Conservation (phyloP, 1,140 invertebrate genomes). For the Bombus balteatus region DNA sequence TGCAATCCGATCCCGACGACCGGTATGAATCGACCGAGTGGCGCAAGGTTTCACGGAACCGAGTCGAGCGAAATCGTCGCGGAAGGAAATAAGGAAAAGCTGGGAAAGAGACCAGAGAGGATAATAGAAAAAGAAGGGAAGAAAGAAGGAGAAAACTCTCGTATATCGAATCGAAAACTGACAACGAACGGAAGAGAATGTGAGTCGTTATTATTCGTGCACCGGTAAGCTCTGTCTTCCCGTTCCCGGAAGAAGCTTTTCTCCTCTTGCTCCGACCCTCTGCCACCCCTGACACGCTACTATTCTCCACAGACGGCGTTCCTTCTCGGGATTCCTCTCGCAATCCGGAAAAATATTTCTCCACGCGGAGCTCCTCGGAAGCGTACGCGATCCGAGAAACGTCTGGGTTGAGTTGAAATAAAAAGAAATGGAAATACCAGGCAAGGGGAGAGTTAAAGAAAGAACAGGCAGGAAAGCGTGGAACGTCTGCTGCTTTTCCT, state of each 20-base stretch:
- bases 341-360: slow-evolving; percentile 59
- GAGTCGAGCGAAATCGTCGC: neutral
- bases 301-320: neutral
- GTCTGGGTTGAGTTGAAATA: neutral
- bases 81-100: slow-evolving; percentile 23
- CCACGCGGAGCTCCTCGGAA: slow-evolving; percentile 52
- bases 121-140: neutral
- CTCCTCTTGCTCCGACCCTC: neutral
- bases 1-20: slow-evolving; percentile 52
- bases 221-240: slow-evolving; percentile 54
- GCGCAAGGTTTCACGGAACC: slow-evolving; percentile 4
- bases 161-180: slow-evolving; percentile 62
- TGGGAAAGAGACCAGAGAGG: neutral
- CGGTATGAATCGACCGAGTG: slow-evolving; percentile 40
- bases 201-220: slow-evolving; percentile 72
- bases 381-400: neutral
- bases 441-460: neutral
- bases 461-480: neutral
- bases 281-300: neutral
- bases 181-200: slow-evolving; percentile 60
- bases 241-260: slow-evolving; percentile 57
- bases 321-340: slow-evolving; percentile 9
- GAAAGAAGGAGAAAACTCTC: neutral
- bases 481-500: slow-evolving; percentile 15
- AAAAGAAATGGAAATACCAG: neutral